Evolutionary conservation across 2,888 invertebrate genomes (phyloP), one percentile per base, ranked within the genome.

Genomic region (Drosophila melanosoma): DNA sequence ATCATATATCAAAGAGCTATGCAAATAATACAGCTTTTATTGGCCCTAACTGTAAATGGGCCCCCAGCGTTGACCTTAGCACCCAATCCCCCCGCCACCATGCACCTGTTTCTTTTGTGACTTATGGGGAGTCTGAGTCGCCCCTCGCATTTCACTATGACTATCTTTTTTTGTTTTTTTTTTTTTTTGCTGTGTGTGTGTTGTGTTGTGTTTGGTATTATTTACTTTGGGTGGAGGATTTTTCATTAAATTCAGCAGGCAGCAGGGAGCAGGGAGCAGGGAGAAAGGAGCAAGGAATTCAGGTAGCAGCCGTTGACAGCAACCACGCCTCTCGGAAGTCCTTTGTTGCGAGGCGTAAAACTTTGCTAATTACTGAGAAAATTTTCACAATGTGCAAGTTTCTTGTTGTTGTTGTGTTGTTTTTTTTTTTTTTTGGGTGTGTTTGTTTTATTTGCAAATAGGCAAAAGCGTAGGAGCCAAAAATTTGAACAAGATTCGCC

Each of bases 331-430:
- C 60, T 51, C 80, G 89, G 89, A 79, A 78, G 77, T 68, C 69
- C 81, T 80, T 86, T 84, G 85, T 86, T 87, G 84, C 74, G 74
- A 80, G 85, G 85, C 85, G 82, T 69, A 87, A 84, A 86, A 86
- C 89, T 86, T 86, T 86, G 86, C 86, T 86, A 86, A 86, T 86
- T 86, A 86, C 86, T 80, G 87, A 80, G 87, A 82, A 89, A 74
- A 86, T 86, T 79, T 86, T 78, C 82, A 71, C 87, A 89, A 76
- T 74, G 73, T 75, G 73, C 69, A 80, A 77, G 75, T 74, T 76
- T 78, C 66, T 76, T 68, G 59, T 61, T 53, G 53, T 35, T 15
- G 40, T 26, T 63, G 33, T 17, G 20, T 4, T 52, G 12, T n/a
- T n/a, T n/a, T n/a, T n/a, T n/a, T n/a, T 33, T 11, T 52, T 35